Base-by-base conservation (phyloP, 2,797 vertebrate species). In the Lithobates sylvaticus region DNA sequence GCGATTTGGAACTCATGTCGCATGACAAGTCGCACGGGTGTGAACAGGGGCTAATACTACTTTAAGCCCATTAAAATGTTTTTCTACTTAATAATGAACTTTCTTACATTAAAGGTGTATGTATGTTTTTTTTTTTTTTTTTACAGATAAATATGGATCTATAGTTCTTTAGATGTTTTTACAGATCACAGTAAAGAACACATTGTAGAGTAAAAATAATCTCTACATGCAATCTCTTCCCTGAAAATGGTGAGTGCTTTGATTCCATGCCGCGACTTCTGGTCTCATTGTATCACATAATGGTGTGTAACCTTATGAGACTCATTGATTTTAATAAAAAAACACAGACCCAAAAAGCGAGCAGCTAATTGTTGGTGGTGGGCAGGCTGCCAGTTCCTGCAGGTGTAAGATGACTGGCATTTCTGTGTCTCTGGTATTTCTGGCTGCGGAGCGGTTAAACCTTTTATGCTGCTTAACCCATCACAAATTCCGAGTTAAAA, bases 351-450 rank as follows among this genome's bases (percentile, higher is more conserved):
- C 34, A 44, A 82, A 69, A 88, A 88, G 68, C 89, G 88, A 76
- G 89, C 86, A 88, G 89, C 90, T 91, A 90, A 89, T 90, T 91
- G 88, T 90, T 90, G 88, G 87, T 89, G 79, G 82, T 83, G 88
- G 89, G 82, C 88, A 82, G 89, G 88, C 90, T 88, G 76, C 76
- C 86, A 84, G 64, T 83, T 29, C 80, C 89, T 81, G 87, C 78
- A 88, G 83, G 78, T 74, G 84, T 85, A 81, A 90, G 84, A 0
- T 1, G 65, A 84, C 88, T 88, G 44, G 78, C 75, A 78, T 85
- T 91, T 70, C 73, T 91, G 84, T 84, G 88, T 89, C 91, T 90
- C 75, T 88, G 90, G 42, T 78, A 64, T 72, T 75, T 70, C 78
- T 86, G 78, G 84, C 68, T 13, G 21, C 21, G 32, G 12, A 84